phyloP scores from a whole-genome alignment of 2,113 vertebrate genomes.

The Mystacornis crossleyi region DNA sequence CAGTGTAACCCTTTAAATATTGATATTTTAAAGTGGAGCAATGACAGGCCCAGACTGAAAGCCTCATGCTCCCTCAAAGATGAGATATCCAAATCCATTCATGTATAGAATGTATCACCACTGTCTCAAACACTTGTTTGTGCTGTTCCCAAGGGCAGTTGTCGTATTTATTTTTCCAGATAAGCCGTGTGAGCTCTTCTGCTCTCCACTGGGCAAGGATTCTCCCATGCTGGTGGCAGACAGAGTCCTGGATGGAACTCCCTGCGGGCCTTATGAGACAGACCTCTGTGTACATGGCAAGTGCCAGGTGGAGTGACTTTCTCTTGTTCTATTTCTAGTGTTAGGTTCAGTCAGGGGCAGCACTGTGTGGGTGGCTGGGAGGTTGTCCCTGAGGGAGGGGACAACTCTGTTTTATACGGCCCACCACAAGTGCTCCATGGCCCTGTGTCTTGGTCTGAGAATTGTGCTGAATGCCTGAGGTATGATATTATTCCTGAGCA shows the following conservation, averaged over 20 bases:
- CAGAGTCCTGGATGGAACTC: constrained; percentile 92
- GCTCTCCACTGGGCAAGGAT: constrained; percentile 86
- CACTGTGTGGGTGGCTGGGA: background rate
- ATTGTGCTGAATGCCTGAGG: background rate
- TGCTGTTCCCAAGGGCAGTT: background rate
- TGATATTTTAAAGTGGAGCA: background rate
- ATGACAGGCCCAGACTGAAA: background rate
- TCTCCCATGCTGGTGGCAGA: constrained; percentile 86
- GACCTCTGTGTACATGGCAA: constrained; percentile 94
- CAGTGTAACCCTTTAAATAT: background rate
- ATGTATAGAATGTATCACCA: background rate
- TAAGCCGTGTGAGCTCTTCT: constrained; percentile 91
- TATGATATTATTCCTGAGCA: background rate
- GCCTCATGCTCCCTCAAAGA: background rate
- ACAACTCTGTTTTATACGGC: background rate
- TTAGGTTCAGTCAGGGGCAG: background rate
- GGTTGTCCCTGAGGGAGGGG: background rate
- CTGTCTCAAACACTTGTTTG: background rate
- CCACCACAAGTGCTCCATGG: background rate
- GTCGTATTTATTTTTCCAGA: constrained; percentile 74
- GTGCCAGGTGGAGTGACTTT: constrained; percentile 86
- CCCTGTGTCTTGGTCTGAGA: background rate
- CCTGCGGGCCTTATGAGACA: constrained; percentile 91
- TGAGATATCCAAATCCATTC: background rate
- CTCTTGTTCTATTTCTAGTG: background rate